Conservation (phyloP, 2,888 invertebrate species). For the Abscondita cerata region DNA sequence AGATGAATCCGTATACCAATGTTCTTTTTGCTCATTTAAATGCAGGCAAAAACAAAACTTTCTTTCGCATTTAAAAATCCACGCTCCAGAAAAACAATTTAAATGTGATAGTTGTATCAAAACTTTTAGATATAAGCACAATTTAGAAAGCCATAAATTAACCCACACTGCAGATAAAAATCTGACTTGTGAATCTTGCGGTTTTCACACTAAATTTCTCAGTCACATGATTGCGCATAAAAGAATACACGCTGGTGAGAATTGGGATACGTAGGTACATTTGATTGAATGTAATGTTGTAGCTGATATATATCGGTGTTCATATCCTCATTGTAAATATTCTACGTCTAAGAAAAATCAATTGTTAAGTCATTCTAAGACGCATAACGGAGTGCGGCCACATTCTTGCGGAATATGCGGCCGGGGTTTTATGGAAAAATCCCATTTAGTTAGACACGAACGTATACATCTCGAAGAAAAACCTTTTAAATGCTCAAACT, state of each 20-base stretch:
- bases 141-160: constrained; percentile 65
- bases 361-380: constrained; percentile 68
- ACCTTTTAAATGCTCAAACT: constrained; percentile 68
- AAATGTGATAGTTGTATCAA: constrained; percentile 66
- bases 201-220: constrained; percentile 71
- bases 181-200: constrained; percentile 71
- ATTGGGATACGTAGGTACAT: not conserved
- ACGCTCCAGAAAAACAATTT: constrained; percentile 65
- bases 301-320: constrained; percentile 69
- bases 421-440: constrained; percentile 71
- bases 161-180: constrained; percentile 64
- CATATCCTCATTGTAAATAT: constrained; percentile 67
- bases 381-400: constrained; percentile 63
- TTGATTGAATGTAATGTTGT: constrained; percentile 12
- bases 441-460: constrained; percentile 71
- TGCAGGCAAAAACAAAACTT: constrained; percentile 67
- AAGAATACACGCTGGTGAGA: constrained; percentile 66
- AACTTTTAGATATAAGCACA: constrained; percentile 65
- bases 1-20: constrained; percentile 60
- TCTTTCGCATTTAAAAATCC: constrained; percentile 65
- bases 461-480: constrained; percentile 69
- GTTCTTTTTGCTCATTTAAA: constrained; percentile 64
- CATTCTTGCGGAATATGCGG: constrained; percentile 66
- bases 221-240: constrained; percentile 71
- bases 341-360: constrained; percentile 70